A percentile compares a stretch with the other conserved stretches of the same genome.
Conservation (phyloP, 2,888 invertebrate genomes). For the Emmelina monodactyla region DNA sequence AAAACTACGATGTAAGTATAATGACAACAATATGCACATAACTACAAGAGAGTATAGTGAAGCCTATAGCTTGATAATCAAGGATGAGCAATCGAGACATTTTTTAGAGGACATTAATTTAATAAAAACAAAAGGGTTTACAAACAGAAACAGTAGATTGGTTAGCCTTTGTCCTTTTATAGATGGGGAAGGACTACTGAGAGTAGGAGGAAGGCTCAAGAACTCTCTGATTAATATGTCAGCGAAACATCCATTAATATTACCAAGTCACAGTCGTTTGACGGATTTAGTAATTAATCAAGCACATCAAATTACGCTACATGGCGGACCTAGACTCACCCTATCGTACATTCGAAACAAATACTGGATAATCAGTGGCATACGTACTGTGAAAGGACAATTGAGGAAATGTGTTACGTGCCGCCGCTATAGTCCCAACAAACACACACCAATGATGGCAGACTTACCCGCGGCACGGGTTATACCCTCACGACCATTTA, state of each 20-base stretch:
- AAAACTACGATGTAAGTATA: background rate
- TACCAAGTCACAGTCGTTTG: background rate
- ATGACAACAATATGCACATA: background rate
- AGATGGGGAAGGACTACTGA: background rate
- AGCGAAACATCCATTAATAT: slow-evolving; percentile 1
- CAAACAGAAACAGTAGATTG: slow-evolving; percentile 2
- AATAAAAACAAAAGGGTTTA: too few species aligned
- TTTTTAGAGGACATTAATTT: background rate
- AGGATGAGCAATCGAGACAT: background rate
- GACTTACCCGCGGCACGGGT: slow-evolving; percentile 1
- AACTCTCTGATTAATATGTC: background rate
- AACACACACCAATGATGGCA: background rate
- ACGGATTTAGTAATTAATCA: slow-evolving; percentile 11
- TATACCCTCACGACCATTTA: slow-evolving; percentile 1
- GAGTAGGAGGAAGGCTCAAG: slow-evolving; percentile 1
- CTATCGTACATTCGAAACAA: slow-evolving; percentile 10
- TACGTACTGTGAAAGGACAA: slow-evolving; percentile 1
- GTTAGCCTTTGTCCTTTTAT: slow-evolving; percentile 3
- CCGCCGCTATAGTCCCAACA: background rate
- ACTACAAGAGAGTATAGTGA: background rate
- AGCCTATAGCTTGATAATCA: background rate
- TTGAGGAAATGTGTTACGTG: slow-evolving; percentile 1
- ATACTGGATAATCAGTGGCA: slow-evolving; percentile 12
- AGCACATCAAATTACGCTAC: slow-evolving; percentile 10
- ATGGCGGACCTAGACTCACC: slow-evolving; percentile 12